Percentiles rank a stretch among this genome's conserved stretches.
phyloP scores from a whole-genome alignment of 2,888 invertebrate genomes.

The Cyaniris semiargus region DNA sequence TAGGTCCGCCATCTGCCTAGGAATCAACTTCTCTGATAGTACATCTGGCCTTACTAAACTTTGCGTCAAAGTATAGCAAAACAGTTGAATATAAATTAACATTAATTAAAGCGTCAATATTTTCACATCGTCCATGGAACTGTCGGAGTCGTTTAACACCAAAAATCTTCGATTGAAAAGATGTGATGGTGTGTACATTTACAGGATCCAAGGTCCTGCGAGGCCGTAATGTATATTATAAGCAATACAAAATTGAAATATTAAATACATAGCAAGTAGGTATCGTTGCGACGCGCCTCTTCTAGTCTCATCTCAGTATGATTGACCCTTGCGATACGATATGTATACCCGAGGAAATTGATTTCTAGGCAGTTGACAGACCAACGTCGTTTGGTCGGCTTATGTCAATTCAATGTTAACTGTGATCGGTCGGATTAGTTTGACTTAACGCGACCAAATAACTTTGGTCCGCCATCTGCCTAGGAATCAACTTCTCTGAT shows the following conservation, averaged over 20 bases:
- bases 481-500: no score
- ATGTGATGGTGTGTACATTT: not conserved
- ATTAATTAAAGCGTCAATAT: not conserved
- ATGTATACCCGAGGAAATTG: no score
- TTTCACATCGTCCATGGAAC: not conserved
- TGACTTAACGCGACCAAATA: no score
- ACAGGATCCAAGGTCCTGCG: constrained; percentile 20
- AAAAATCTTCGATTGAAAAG: not conserved
- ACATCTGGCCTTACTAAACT: not conserved
- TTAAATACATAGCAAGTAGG: not conserved
- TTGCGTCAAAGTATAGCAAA: not conserved
- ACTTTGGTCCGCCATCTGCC: no score
- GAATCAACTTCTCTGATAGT: no score
- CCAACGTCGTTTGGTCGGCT: no score
- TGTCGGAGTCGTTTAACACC: not conserved
- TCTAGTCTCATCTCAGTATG: no score
- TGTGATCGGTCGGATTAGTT: no score
- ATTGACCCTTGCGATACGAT: no score
- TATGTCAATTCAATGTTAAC: no score
- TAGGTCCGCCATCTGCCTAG: no score
- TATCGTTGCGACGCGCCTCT: not conserved
- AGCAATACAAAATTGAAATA: not conserved
- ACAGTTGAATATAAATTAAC: not conserved
- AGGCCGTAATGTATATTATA: not conserved
- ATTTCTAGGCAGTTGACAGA: no score